A percentile compares a stretch with the other conserved stretches of the same genome.
Evolutionary conservation across 2,797 vertebrate genomes (phyloP).

Genomic region (Epinephelus malabaricus): DNA sequence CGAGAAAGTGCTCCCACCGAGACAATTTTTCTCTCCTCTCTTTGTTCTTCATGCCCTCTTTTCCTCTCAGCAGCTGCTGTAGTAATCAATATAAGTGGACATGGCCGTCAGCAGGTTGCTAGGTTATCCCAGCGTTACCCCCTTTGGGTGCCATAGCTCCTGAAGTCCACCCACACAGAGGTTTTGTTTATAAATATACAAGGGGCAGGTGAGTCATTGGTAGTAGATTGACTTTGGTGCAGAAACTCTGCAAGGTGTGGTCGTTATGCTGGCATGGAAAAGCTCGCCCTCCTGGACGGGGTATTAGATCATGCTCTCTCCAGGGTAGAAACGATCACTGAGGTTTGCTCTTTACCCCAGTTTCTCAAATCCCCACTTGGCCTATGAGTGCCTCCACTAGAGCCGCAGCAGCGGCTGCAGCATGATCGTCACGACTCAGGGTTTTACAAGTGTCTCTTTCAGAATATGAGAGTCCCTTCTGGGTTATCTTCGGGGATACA

Average conservation of each 20-base stretch:
- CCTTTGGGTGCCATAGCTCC: conserved; percentile 61
- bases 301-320: conserved; percentile 67
- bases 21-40: conserved; percentile 75
- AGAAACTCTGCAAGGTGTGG: conserved; percentile 39
- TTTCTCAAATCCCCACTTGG: conserved; percentile 79
- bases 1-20: conserved; percentile 77
- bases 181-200: conserved; percentile 67
- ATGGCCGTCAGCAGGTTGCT: conserved; percentile 66
- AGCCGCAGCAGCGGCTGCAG: conserved; percentile 61
- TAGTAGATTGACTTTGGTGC: conserved; percentile 58
- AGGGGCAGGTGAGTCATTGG: conserved; percentile 40
- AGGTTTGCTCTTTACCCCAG: conserved; percentile 74
- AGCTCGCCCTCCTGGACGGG: conserved; percentile 58
- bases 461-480: conserved; percentile 72
- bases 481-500: conserved; percentile 74
- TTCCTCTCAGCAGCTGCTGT: conserved; percentile 73
- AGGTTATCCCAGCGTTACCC: conserved; percentile 61
- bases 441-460: conserved; percentile 81
- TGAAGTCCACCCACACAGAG: conserved; percentile 49
- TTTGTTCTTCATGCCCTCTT: conserved; percentile 70
- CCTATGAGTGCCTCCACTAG: conserved; percentile 72
- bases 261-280: conserved; percentile 22
- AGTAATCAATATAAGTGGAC: conserved; percentile 80
- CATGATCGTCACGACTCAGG: conserved; percentile 72
- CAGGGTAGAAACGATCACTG: conserved; percentile 64